phyloP scores from a whole-genome alignment of 2,797 vertebrate genomes.

The Lutjanus campechanus region DNA sequence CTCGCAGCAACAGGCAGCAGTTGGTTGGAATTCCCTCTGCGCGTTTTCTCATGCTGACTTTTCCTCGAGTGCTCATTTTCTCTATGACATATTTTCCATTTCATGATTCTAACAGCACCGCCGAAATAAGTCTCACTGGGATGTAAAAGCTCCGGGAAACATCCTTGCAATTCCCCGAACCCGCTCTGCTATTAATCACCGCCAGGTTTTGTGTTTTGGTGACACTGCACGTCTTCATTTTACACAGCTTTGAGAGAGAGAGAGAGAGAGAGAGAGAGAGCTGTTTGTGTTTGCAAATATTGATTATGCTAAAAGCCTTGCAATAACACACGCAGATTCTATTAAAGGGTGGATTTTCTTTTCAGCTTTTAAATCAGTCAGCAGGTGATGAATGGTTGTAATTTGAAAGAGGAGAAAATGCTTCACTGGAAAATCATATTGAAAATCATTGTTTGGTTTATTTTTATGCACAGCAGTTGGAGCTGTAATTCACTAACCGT shows the following conservation, averaged over 20 bases:
- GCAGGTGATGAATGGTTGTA: constrained; percentile 18
- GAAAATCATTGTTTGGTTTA: neutral
- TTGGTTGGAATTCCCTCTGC: constrained; percentile 2
- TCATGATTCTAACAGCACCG: constrained; percentile 29
- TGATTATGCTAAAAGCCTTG: constrained; percentile 20
- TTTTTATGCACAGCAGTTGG: neutral
- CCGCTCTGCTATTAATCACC: constrained; percentile 20
- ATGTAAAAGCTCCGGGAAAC: constrained; percentile 46
- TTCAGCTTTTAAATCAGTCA: constrained; percentile 31
- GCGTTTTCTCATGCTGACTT: constrained; percentile 14
- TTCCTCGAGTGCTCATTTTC: constrained; percentile 24
- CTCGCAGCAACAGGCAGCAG: constrained; percentile 13
- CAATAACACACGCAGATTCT: constrained; percentile 5
- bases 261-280: constrained; percentile 19
- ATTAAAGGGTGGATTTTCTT: constrained; percentile 20
- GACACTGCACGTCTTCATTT: constrained; percentile 14
- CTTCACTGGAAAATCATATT: constrained; percentile 14
- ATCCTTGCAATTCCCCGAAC: constrained; percentile 13
- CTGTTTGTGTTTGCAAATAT: constrained; percentile 33
- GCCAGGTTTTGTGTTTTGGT: constrained; percentile 26
- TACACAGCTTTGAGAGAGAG: constrained; percentile 21
- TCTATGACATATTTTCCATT: constrained; percentile 22
- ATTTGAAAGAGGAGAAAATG: neutral
- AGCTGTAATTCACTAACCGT: constrained; percentile 19
- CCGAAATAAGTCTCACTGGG: constrained; percentile 36